Conservation (phyloP, 2,888 invertebrate species). For the Aradus depressus region DNA sequence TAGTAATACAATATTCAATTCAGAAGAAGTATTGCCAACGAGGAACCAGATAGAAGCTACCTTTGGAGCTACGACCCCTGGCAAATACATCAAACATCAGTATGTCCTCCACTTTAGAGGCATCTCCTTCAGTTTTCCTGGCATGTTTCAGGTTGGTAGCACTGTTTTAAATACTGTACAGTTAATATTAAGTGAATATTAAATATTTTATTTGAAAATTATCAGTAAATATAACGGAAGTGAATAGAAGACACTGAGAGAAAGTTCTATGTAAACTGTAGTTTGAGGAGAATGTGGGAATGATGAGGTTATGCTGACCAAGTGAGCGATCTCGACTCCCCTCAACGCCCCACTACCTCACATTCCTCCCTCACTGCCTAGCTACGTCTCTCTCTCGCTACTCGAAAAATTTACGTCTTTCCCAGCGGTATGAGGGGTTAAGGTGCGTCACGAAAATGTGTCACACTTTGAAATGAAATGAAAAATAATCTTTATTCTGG, state of each 20-base stretch:
- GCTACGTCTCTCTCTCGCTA: constrained; percentile 20
- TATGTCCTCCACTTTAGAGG: constrained; percentile 95
- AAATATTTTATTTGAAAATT: not conserved
- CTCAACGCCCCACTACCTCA: constrained; percentile 47
- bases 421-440: too few relatives aligned
- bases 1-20: constrained; percentile 76
- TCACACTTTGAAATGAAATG: too few relatives aligned
- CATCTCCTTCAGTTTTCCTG: constrained; percentile 92
- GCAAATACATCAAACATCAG: constrained; percentile 92
- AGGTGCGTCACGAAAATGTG: too few relatives aligned
- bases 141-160: too few relatives aligned
- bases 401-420: constrained; percentile 11
- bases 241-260: not conserved
- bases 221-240: not conserved
- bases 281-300: not conserved
- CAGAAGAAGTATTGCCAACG: constrained; percentile 88
- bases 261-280: not conserved
- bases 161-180: too few relatives aligned
- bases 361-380: too few relatives aligned
- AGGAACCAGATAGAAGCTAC: constrained; percentile 98
- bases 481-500: too few relatives aligned
- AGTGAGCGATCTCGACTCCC: constrained; percentile 16
- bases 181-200: too few relatives aligned
- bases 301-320: too few relatives aligned
- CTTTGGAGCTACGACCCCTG: constrained; percentile 97